Percentiles rank a stretch among this genome's conserved stretches.
These are phyloP conservation scores for Platycnemis pennipes DNA, from an alignment of 2,888 invertebrate genomes.

Conservation along the genomic window DNA sequence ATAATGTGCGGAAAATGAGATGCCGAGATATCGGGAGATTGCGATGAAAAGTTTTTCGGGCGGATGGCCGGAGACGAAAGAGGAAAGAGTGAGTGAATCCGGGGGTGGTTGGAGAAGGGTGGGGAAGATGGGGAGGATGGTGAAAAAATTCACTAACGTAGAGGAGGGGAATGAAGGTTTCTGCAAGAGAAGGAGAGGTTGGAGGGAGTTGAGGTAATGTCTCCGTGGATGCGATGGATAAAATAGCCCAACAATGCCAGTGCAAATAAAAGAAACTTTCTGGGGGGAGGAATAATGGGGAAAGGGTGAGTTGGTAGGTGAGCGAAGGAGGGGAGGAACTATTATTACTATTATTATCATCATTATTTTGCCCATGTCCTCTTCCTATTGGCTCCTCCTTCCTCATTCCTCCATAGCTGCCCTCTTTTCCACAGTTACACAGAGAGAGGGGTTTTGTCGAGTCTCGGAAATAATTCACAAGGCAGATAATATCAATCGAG, in stretches of 20 bases:
- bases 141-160: not conserved
- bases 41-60: not conserved
- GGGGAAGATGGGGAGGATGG: not conserved
- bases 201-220: not conserved
- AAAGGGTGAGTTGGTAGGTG: not conserved
- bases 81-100: no score
- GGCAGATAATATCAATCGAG: constrained; percentile 14
- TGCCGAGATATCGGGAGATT: constrained; percentile 15
- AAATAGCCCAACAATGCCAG: not conserved
- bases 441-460: not conserved
- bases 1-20: not conserved
- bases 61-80: no score
- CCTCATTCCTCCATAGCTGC: not conserved
- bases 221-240: not conserved
- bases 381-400: constrained; percentile 1
- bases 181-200: not conserved
- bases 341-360: not conserved
- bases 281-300: not conserved
- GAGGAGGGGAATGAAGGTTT: not conserved
- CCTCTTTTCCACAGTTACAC: not conserved
- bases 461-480: constrained; percentile 25
- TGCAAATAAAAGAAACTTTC: not conserved
- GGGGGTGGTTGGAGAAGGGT: no score
- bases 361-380: not conserved
- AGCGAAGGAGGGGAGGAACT: not conserved